These are phyloP conservation scores for Drosophila hydei DNA, from an alignment of 1,140 invertebrate species.

Conservation along the genomic window DNA sequence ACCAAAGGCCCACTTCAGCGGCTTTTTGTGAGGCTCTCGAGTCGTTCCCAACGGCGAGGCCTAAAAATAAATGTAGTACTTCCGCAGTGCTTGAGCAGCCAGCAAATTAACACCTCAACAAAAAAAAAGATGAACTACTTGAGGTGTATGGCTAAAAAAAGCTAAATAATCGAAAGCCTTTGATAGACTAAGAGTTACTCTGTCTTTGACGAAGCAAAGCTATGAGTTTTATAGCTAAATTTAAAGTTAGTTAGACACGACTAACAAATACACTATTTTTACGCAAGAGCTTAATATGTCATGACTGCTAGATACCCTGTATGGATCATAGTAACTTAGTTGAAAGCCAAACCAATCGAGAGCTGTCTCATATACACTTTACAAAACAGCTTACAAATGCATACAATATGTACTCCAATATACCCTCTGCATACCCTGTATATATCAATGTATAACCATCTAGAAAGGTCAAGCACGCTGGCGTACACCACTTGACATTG, in stretches of 20 bases:
- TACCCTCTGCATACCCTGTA: not conserved
- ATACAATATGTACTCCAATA: not conserved
- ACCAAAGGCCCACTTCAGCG: constrained; percentile 9
- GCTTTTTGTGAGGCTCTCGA: constrained; percentile 2
- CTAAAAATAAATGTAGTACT: constrained; percentile 36
- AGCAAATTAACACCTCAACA: constrained; percentile 72
- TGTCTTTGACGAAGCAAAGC: not conserved
- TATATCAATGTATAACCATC: constrained; percentile 2
- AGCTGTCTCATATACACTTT: not conserved
- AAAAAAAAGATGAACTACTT: constrained; percentile 31
- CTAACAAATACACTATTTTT: no score
- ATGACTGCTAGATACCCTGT: no score
- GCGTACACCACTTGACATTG: constrained; percentile 68
- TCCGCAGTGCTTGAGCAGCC: constrained; percentile 39
- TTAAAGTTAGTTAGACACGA: no score
- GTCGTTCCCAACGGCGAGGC: constrained; percentile 12
- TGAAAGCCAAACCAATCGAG: not conserved
- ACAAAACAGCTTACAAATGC: no score
- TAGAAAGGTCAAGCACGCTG: constrained; percentile 62
- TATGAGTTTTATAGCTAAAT: no score
- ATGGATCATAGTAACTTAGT: no score
- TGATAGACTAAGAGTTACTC: not conserved
- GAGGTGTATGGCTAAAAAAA: constrained; percentile 1
- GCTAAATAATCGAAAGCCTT: constrained; percentile 10
- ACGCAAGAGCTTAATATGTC: no score